Evolutionary conservation across 2,113 vertebrate species (phyloP).

Genomic region (Pterocles gutturalis): DNA sequence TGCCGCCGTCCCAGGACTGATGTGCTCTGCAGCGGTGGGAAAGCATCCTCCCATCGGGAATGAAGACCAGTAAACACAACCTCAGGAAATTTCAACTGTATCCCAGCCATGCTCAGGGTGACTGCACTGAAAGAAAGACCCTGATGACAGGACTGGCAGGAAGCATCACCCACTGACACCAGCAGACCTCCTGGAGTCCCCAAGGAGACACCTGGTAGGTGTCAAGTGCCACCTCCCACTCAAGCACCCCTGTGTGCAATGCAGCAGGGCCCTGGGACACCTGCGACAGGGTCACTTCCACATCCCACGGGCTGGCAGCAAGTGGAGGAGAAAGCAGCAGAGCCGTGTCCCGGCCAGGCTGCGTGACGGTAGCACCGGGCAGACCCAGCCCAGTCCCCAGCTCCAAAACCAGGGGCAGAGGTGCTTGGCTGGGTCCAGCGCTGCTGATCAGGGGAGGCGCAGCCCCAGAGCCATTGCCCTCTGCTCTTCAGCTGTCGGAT

Average conservation of each 20-base stretch:
- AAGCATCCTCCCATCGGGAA: not conserved
- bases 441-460: not conserved
- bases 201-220: accelerated
- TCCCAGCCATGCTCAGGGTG: accelerated
- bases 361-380: accelerated
- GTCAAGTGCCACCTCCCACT: not conserved
- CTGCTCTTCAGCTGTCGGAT: slow-evolving; percentile 51
- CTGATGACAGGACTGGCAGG: no score
- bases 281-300: accelerated
- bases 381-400: accelerated
- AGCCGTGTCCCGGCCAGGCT: not conserved
- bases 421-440: accelerated
- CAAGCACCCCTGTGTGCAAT: not conserved
- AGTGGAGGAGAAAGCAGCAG: not conserved
- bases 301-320: accelerated
- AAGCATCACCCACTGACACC: not conserved
- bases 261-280: not conserved
- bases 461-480: not conserved
- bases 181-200: not conserved
- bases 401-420: not conserved
- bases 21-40: not conserved
- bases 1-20: not conserved
- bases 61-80: not conserved
- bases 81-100: not conserved
- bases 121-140: not conserved